A percentile compares a stretch with the other conserved stretches of the same genome.
phyloP scores from a whole-genome alignment of 2,113 vertebrate species.

The Albula glossodonta region DNA sequence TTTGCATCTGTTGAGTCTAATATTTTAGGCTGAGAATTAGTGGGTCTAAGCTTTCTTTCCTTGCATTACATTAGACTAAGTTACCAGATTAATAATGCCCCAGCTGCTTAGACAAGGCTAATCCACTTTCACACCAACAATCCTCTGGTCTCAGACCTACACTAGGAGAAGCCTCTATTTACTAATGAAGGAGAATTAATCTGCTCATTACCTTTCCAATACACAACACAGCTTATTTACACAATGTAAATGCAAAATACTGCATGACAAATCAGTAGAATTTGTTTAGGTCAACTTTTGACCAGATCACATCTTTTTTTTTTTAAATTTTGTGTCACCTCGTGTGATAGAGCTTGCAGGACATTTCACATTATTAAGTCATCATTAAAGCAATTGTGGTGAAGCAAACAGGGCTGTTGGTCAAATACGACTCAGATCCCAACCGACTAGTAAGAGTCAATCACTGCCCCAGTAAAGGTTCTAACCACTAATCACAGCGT shows the following conservation, averaged over 20 bases:
- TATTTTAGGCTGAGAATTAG: constrained; percentile 1
- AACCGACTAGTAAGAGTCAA: neutral
- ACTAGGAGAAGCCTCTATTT: constrained; percentile 47
- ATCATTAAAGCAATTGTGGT: no score
- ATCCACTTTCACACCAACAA: constrained; percentile 68
- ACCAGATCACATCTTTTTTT: neutral
- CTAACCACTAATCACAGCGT: neutral
- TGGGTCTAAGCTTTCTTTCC: constrained; percentile 47
- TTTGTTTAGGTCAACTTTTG: neutral
- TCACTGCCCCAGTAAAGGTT: neutral
- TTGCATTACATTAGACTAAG: constrained; percentile 52
- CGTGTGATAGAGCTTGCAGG: neutral
- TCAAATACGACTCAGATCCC: neutral
- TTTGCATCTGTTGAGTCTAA: constrained; percentile 12
- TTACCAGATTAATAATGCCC: constrained; percentile 54
- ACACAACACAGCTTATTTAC: constrained; percentile 1
- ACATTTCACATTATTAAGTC: neutral
- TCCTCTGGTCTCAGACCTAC: constrained; percentile 58
- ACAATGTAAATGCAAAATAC: neutral
- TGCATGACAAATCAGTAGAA: neutral
- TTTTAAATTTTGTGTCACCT: neutral
- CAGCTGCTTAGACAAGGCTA: constrained; percentile 63
- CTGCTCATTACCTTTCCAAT: constrained; percentile 59
- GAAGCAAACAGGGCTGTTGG: no score
- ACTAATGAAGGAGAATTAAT: constrained; percentile 68